A percentile compares a stretch with the other conserved stretches of the same genome.
Evolutionary conservation across 35 echinoderm and acorn worm genomes (phyloP).

Genomic region (Ophiothrix spiculata): DNA sequence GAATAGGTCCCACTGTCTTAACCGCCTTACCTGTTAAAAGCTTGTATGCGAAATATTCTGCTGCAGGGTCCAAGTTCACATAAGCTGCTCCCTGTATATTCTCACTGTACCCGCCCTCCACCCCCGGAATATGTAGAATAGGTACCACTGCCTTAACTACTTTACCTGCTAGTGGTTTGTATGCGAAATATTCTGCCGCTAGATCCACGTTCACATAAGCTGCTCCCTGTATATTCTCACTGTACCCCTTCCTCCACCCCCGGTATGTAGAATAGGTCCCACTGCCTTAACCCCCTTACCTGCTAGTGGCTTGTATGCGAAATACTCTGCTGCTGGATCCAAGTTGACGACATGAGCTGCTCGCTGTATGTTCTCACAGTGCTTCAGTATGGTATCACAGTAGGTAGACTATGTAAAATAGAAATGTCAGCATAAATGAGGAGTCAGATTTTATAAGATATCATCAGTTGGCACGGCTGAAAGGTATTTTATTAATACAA

Average conservation of each 20-base stretch:
- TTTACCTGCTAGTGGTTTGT: constrained; percentile 88
- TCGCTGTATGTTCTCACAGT: constrained; percentile 74
- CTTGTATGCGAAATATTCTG: constrained; percentile 90
- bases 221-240: constrained; percentile 62
- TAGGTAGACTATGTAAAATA: constrained; percentile 80
- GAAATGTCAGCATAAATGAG: too few relatives aligned
- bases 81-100: constrained; percentile 59
- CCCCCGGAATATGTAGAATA: too few relatives aligned
- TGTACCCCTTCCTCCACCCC: constrained; percentile 68
- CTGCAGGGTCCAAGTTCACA: constrained; percentile 96
- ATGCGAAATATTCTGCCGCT: constrained; percentile 92
- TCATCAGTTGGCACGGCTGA: too few relatives aligned
- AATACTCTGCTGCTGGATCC: constrained; percentile 94
- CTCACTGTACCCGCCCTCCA: constrained; percentile 91
- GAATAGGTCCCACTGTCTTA: too few relatives aligned
- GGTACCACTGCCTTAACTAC: too few relatives aligned
- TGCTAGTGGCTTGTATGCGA: constrained; percentile 87
- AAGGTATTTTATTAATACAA: too few relatives aligned
- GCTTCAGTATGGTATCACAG: constrained; percentile 80
- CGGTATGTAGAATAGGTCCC: constrained; percentile 96
- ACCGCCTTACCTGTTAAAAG: constrained; percentile 85
- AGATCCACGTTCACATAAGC: constrained; percentile 94
- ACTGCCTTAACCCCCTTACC: too few relatives aligned
- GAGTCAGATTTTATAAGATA: too few relatives aligned
- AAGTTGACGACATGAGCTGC: constrained; percentile 88